Base-by-base conservation (phyloP, 2,113 vertebrate genomes). In the Periophthalmodon schlosseri region DNA sequence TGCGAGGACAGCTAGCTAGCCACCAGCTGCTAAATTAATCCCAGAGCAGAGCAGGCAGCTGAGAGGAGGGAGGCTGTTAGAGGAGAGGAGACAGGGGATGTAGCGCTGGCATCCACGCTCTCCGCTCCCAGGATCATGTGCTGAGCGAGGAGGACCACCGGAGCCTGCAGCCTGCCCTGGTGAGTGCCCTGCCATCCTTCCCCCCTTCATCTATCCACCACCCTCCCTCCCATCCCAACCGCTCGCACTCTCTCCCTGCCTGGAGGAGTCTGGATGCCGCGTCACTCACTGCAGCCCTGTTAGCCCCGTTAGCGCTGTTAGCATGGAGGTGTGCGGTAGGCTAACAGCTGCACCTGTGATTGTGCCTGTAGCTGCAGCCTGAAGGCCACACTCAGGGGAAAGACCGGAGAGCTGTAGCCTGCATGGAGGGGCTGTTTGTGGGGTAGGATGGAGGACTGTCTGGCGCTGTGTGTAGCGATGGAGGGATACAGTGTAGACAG, bases 1-100 rank as follows among this genome's bases (percentile, higher is more conserved):
- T 84, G 87, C 81, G 83, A 82, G 75, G 77, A 84, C 71, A 49
- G 68, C 44, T 50, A 77, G 81, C 39, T 72, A 75, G 72, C 54
- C 86, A 88, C 89, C 54, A 87, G 88, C 87, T 89, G 83, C 90
- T 90, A 72, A 89, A 91, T 88, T 88, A 91, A 85, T 85, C 78
- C 74, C 66, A 54, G 68, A 75, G 61, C 73, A 85, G 82, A 75
- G 64, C 74, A 86, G 82, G 85, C 87, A 81, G 83, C 84, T 57
- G 78, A 77, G 74, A 76, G 81, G 79, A 86, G 84, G 88, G 87
- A 84, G n/a, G 56, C 11, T 57, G 56, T 13, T 7, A 3, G 56
- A 23, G 56, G 56, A n/a, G n/a, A 21, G 81, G 87, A 83, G 33
- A 88, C 86, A 86, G 87, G 87, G 87, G 90, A 92, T 93, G 91